Percentiles rank a stretch among this genome's conserved stretches.
Evolutionary conservation across 2,797 vertebrate genomes (phyloP).

Genomic region (Amniataba percoides): DNA sequence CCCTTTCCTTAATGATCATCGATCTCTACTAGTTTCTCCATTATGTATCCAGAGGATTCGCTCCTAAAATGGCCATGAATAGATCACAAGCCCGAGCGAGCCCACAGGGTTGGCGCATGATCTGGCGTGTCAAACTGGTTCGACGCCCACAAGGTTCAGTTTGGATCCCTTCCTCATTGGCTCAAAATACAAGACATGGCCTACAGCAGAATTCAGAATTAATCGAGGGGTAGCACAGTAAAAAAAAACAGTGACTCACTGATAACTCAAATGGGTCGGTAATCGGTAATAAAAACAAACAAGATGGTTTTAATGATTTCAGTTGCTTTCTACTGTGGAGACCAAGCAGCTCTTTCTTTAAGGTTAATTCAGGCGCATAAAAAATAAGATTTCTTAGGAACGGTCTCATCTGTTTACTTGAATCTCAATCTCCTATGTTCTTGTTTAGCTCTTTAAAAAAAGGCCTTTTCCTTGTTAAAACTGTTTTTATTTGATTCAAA

Average conservation of each 20-base stretch:
- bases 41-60: constrained; percentile 18
- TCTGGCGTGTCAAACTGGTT: constrained; percentile 41
- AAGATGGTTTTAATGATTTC: neutral
- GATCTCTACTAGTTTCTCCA: constrained; percentile 10
- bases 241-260: constrained; percentile 6
- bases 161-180: constrained; percentile 7
- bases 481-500: neutral
- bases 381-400: neutral
- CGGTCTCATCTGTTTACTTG: neutral
- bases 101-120: constrained; percentile 33
- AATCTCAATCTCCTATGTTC: neutral
- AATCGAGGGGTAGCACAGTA: constrained; percentile 1
- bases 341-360: neutral
- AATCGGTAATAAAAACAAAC: constrained; percentile 2
- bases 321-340: neutral
- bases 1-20: constrained; percentile 8
- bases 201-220: neutral
- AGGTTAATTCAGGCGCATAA: neutral
- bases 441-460: neutral
- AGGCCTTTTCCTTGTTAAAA: neutral
- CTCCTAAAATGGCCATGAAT: constrained; percentile 38
- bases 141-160: constrained; percentile 33
- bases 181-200: constrained; percentile 13
- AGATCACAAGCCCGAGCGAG: constrained; percentile 52
- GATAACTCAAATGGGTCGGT: constrained; percentile 1